Evolutionary conservation across 2,797 vertebrate genomes (phyloP), one percentile per base, ranked within the genome.

Genomic region (Notolepis coatsorum): DNA sequence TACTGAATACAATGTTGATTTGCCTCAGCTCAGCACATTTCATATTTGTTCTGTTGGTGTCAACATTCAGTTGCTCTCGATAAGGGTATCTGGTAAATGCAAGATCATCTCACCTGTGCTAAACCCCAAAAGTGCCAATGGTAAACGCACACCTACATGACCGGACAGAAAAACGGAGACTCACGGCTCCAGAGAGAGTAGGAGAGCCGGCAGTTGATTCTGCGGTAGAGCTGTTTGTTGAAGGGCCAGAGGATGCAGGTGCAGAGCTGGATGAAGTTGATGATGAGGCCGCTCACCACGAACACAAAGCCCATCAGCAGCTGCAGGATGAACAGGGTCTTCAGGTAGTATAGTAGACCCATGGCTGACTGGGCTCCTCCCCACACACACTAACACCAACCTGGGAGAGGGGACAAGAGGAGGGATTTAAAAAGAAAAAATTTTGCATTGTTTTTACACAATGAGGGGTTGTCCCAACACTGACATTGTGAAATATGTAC

Each of bases 101-200:
- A n/a, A n/a, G n/a, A n/a, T n/a, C n/a, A n/a, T n/a, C n/a, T n/a
- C n/a, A n/a, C n/a, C n/a, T n/a, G n/a, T n/a, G n/a, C n/a, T n/a
- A n/a, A n/a, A n/a, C n/a, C n/a, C n/a, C n/a, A n/a, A n/a, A 3
- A 5, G n/a, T 6, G n/a, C 1, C 38, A 2, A 15, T 1, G 7
- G n/a, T 2, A 48, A 21, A 27, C 23, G 27, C 45, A 30, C n/a
- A 28, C 42, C 15, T 13, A 17, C 6, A 7, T 9, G 12, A 13
- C 12, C 5, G 8, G 17, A 43, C 41, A 18, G 17, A 43, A 8
- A 20, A 20, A 9, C 12, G 2, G 33, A 1, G 71, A 98, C 97
- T 98, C 83, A 99, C 98, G 97, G 88, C 98, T 98, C 98, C 98
- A 99, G 27, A 99, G 94, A 0, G 96, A 98, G 76, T 99, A 99